Evolutionary conservation across 1,140 invertebrate species (phyloP).

Genomic region (Drosophila serrata): DNA sequence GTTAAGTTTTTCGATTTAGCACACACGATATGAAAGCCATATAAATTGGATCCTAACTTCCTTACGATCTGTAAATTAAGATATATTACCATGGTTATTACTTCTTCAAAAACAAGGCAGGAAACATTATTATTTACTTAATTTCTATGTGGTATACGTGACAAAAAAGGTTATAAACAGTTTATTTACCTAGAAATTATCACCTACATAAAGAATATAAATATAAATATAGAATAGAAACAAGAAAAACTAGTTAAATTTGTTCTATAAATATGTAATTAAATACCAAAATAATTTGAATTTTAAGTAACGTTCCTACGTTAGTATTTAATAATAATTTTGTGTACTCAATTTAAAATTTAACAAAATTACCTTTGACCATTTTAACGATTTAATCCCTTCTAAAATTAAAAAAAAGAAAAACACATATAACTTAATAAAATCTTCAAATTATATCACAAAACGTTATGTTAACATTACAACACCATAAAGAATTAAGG

Average conservation of each 20-base stretch:
- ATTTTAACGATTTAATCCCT: no score
- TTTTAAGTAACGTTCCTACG: no score
- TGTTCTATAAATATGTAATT: neutral
- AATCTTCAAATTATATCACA: no score
- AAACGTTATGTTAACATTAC: no score
- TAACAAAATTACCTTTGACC: no score
- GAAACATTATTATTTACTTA: neutral
- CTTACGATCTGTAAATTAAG: neutral
- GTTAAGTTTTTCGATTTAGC: constrained; percentile 33
- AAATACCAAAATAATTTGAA: neutral
- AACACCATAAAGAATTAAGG: no score
- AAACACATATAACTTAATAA: no score
- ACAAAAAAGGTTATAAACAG: neutral
- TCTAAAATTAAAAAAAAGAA: no score
- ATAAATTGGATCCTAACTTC: constrained; percentile 12
- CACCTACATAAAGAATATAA: neutral
- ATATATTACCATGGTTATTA: neutral
- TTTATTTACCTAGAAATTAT: neutral
- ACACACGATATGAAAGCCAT: constrained; percentile 8
- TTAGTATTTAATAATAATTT: no score
- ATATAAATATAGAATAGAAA: no score
- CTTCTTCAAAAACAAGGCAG: neutral
- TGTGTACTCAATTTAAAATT: no score
- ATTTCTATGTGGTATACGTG: neutral
- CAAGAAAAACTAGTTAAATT: no score